phyloP scores from a whole-genome alignment of 2,113 vertebrate species.

The Collichthys lucidus region DNA sequence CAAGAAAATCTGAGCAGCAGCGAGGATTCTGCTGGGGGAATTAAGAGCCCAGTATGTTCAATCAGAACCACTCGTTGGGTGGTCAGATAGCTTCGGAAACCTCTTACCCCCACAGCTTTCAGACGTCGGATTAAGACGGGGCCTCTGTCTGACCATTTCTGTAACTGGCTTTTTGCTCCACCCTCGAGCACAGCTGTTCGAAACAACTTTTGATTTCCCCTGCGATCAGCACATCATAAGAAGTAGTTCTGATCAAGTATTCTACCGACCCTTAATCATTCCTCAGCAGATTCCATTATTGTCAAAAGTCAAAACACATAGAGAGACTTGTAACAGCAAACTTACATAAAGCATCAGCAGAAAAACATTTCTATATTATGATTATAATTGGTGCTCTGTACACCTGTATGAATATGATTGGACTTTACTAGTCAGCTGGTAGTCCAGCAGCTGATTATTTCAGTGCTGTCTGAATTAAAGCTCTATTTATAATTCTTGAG shows the following conservation, averaged over 20 bases:
- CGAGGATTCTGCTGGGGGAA: neutral
- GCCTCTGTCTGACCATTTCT: neutral
- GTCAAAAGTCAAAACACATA: neutral
- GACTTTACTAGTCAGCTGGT: too few relatives aligned
- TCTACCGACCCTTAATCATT: neutral
- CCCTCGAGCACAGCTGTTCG: neutral
- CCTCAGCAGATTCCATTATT: neutral
- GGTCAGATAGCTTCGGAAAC: too few relatives aligned
- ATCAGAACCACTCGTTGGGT: neutral
- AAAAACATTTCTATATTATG: neutral
- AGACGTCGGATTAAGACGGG: too few relatives aligned
- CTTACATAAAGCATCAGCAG: neutral
- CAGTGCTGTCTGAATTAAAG: neutral
- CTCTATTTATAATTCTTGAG: neutral
- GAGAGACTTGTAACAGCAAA: neutral
- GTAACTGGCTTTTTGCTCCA: neutral
- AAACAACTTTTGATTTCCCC: neutral
- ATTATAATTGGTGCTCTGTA: neutral
- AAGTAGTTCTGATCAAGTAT: neutral
- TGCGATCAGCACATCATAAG: neutral
- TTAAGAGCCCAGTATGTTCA: neutral
- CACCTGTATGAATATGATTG: neutral
- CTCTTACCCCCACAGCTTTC: too few relatives aligned
- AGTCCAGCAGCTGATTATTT: neutral
- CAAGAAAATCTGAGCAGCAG: neutral